Evolutionary conservation across 2,797 vertebrate genomes (phyloP), one percentile per base, ranked within the genome.

Genomic region (Bryconaethiops microstoma): DNA sequence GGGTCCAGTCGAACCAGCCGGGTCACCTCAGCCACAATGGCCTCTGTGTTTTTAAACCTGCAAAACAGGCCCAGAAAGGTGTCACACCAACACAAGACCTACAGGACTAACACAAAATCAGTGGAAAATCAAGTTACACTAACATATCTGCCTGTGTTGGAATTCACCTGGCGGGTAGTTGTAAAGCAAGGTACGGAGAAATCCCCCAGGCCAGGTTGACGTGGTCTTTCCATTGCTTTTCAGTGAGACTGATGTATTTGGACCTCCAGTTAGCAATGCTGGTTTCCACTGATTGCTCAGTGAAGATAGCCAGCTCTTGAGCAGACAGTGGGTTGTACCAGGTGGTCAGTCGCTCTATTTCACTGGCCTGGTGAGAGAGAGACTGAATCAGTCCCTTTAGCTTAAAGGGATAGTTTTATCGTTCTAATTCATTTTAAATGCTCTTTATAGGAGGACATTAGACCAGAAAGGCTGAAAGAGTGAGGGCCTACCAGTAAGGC

Each of bases 201-300:
- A 99, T 99, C 79, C 93, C 96, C 98, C 98, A 99, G 67, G 98
- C 97, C 42, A 99, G 91, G 90, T 99, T 98, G 40, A 99, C 96
- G 0, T 99, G 97, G 91, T 99, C 98, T 74, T 99, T 99, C 98
- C 98, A 99, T 72, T 99, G 97, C 80, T 99, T 99, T 91, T 99
- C 97, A 1, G 95, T 99, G 76, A 99, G 92, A 82, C 94, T 96
- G 90, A 97, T 95, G 86, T 99, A 99, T 68, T 99, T 99, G 82
- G 97, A 98, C 84, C 96, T 95, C 98, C 97, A 99, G 91, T 99
- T 99, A 85, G 97, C 94, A 65, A 99, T 97, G 12, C 96, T 99
- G 87, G 92, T 98, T 89, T 99, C 97, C 86, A 97, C 96, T 0
- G 96, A 96, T 89, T 97, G 97, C 91, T 99, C 98, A 0, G 90